A percentile compares a stretch with the other conserved stretches of the same genome.
Evolutionary conservation across 35 echinoderm and acorn worm species (phyloP).

Genomic region (Lytechinus variegatus): DNA sequence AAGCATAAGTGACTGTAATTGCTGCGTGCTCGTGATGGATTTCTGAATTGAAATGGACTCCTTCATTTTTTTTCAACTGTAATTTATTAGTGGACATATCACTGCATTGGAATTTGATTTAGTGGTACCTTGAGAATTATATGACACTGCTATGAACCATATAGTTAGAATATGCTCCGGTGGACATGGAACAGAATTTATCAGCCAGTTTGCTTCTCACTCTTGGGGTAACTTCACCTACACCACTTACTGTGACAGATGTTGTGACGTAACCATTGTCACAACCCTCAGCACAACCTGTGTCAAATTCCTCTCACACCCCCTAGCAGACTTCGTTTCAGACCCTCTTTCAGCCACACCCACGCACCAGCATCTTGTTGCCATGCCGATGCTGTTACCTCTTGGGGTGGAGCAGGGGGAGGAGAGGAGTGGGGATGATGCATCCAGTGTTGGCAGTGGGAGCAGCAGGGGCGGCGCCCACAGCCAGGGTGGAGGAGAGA

Average conservation of each 20-base stretch:
- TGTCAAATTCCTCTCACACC: neutral
- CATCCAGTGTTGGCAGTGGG: neutral
- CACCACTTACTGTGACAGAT: neutral
- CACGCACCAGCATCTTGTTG: neutral
- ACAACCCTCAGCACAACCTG: conserved; percentile 14
- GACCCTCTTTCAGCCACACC: neutral
- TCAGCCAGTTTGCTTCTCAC: neutral
- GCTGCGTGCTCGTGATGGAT: neutral
- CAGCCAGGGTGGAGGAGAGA: neutral
- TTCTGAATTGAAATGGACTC: neutral
- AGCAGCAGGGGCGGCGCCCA: neutral
- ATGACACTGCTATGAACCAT: neutral
- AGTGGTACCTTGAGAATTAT: neutral
- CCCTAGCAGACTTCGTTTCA: neutral
- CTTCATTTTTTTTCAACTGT: neutral
- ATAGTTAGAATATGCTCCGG: neutral
- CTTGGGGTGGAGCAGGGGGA: neutral
- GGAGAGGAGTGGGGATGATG: conserved; percentile 30
- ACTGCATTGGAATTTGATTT: neutral
- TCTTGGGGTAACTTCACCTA: neutral
- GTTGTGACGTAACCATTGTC: neutral
- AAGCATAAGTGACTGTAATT: neutral
- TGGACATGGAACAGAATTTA: neutral
- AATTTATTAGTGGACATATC: neutral
- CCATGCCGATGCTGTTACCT: neutral